A percentile compares a stretch with the other conserved stretches of the same genome.
Evolutionary conservation across 2,797 vertebrate genomes (phyloP).

Genomic region (Sitta carolinensis): DNA sequence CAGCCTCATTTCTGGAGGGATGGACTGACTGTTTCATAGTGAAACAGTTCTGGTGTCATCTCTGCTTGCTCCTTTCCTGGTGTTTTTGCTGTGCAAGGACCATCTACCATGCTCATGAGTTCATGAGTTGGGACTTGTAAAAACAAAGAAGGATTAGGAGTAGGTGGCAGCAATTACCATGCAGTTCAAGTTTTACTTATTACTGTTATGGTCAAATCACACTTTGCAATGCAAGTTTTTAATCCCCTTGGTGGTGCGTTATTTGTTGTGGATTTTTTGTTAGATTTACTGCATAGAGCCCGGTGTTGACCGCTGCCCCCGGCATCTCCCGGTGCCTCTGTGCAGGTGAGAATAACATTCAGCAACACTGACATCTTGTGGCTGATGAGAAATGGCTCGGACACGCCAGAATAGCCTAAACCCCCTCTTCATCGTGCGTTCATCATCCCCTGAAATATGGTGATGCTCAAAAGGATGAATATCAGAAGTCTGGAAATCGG

Average conservation of each 20-base stretch:
- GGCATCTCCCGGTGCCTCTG: neutral
- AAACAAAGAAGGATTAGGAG: neutral
- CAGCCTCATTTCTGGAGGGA: neutral
- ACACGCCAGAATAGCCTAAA: neutral
- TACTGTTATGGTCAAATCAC: neutral
- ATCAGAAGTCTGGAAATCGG: neutral
- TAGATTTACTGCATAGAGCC: neutral
- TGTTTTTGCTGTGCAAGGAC: neutral
- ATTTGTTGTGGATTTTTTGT: neutral
- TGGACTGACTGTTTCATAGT: neutral
- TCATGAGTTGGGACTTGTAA: neutral
- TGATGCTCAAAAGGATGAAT: neutral
- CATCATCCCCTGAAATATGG: neutral
- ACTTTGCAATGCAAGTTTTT: neutral
- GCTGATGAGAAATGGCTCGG: slow-evolving; percentile 31
- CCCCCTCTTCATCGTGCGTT: neutral
- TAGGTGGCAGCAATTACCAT: neutral
- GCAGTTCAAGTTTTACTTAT: neutral
- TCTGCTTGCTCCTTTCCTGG: neutral
- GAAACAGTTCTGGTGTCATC: neutral
- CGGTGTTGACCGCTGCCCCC: neutral
- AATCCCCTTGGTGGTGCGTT: neutral
- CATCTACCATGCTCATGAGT: neutral
- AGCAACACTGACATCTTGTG: slow-evolving; percentile 72
- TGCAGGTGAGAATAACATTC: slow-evolving; percentile 43